Percentiles rank a stretch among this genome's conserved stretches.
Evolutionary conservation across 2,888 invertebrate genomes (phyloP).

Genomic region (Deilephila elpenor): DNA sequence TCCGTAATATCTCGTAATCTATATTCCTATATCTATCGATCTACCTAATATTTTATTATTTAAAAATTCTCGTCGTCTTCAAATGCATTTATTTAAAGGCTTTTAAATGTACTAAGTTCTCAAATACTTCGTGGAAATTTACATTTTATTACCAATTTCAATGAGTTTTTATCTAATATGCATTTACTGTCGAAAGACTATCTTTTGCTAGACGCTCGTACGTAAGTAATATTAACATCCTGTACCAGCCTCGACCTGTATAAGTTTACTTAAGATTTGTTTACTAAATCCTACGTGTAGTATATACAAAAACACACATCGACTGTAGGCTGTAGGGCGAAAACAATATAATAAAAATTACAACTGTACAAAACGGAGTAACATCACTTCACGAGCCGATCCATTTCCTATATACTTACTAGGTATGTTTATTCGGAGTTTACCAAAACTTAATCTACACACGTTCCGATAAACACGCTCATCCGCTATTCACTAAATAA

Average conservation of each 20-base stretch:
- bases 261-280: conserved; percentile 3
- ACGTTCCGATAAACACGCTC: conserved; percentile 28
- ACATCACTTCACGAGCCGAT: background rate
- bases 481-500: conserved; percentile 8
- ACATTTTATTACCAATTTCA: background rate
- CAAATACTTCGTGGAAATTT: no score
- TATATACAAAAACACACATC: background rate
- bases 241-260: no score
- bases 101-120: no score
- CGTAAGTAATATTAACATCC: background rate
- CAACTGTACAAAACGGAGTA: background rate
- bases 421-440: conserved; percentile 5
- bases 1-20: no score
- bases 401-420: conserved; percentile 11
- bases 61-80: background rate
- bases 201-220: background rate
- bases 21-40: background rate
- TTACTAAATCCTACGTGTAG: background rate
- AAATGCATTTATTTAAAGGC: background rate
- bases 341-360: conserved; percentile 19
- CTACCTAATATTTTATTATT: no score
- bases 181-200: background rate
- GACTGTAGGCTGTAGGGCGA: background rate
- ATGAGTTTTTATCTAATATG: background rate
- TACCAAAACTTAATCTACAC: conserved; percentile 4